phyloP scores from a whole-genome alignment of 2,797 vertebrate genomes.

The Artibeus jamaicensis region DNA sequence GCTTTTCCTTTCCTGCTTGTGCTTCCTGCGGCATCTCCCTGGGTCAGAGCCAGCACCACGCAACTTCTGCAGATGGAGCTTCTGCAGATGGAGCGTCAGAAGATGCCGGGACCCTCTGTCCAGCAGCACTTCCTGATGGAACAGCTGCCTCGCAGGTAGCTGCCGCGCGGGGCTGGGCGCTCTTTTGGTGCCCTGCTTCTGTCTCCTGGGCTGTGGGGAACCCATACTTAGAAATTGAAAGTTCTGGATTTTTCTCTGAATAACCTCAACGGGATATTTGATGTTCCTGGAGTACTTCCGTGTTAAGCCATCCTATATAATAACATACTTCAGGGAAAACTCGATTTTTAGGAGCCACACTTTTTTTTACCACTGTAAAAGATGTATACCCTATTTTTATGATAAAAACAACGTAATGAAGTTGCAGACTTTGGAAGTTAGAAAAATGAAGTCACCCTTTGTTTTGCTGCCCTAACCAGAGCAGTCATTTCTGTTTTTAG shows the following conservation, averaged over 20 bases:
- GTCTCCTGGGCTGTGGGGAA: neutral
- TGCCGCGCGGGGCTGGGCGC: neutral
- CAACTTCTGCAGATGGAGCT: slow-evolving; percentile 30
- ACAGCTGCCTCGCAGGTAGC: neutral
- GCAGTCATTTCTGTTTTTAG: neutral
- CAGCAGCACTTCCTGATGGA: slow-evolving; percentile 9
- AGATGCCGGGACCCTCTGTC: neutral
- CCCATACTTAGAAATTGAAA: neutral
- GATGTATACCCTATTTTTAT: neutral
- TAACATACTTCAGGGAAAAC: neutral
- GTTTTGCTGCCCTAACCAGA: neutral
- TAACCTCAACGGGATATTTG: neutral
- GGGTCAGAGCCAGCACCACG: slow-evolving; percentile 5
- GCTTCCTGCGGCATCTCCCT: slow-evolving; percentile 70
- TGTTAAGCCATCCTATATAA: neutral
- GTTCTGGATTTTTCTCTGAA: neutral
- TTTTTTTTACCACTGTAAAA: neutral
- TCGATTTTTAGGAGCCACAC: neutral
- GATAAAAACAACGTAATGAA: neutral
- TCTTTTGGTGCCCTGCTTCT: neutral
- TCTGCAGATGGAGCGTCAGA: slow-evolving; percentile 36
- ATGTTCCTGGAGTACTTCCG: neutral
- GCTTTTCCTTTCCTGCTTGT: slow-evolving; percentile 54
- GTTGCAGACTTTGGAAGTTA: neutral
- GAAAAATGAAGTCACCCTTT: neutral